Evolutionary conservation across 2,113 vertebrate species (phyloP).

Genomic region (Pedetes capensis): DNA sequence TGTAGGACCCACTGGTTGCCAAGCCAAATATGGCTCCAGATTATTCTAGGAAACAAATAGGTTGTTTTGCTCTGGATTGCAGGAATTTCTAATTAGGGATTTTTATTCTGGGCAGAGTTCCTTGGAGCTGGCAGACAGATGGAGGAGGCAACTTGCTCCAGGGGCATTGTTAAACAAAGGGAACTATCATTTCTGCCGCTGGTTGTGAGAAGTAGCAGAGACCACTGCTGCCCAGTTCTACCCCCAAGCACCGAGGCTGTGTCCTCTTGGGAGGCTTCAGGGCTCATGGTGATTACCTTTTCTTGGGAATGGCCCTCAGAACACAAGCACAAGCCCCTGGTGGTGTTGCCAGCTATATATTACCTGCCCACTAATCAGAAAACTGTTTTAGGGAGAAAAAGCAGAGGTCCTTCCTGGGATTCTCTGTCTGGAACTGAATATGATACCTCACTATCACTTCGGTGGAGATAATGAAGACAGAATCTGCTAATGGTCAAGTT

Average conservation of each 20-base stretch:
- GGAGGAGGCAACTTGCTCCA: constrained; percentile 66
- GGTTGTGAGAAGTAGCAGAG: background rate
- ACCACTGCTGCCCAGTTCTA: background rate
- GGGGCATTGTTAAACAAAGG: constrained; percentile 31
- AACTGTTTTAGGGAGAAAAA: background rate
- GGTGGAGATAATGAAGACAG: background rate
- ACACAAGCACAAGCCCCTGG: background rate
- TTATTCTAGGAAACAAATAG: constrained; percentile 79
- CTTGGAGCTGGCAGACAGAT: constrained; percentile 71
- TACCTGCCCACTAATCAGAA: background rate
- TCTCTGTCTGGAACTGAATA: constrained; percentile 14
- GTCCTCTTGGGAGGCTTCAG: constrained; percentile 7
- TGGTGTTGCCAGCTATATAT: background rate
- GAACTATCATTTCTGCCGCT: constrained; percentile 38
- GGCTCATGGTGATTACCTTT: background rate
- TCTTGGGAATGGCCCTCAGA: constrained; percentile 7
- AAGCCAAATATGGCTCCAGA: constrained; percentile 65
- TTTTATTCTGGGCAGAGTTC: constrained; percentile 76
- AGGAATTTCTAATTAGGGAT: constrained; percentile 73
- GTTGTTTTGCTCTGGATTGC: constrained; percentile 77
- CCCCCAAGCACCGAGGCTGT: background rate
- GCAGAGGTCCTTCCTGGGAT: background rate
- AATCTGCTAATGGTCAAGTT: background rate
- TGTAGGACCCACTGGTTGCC: constrained; percentile 57
- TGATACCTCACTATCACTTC: background rate